phyloP scores from a whole-genome alignment of 2,888 invertebrate genomes.

The Oeneis ivallda region DNA sequence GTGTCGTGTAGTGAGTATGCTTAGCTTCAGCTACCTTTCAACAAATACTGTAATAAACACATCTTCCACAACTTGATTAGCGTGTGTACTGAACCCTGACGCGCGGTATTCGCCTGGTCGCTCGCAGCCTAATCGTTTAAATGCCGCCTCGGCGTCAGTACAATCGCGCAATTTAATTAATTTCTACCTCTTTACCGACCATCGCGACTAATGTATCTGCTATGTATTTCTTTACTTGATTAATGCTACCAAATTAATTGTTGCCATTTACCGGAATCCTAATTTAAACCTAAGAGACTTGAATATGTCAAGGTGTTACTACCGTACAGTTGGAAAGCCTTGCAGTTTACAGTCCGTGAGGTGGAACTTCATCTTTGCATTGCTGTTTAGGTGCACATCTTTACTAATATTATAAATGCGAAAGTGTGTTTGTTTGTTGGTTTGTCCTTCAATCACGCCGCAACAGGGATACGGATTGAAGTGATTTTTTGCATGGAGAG shows the following conservation, averaged over 20 bases:
- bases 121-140: conserved; percentile 23
- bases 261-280: conserved; percentile 5
- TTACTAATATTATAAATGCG: too few species aligned
- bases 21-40: conserved; percentile 12
- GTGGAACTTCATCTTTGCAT: too few species aligned
- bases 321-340: background rate
- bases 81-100: conserved; percentile 19
- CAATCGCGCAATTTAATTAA: conserved; percentile 19
- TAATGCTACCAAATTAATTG: conserved; percentile 14
- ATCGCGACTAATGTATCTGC: conserved; percentile 32
- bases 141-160: conserved; percentile 16
- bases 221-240: conserved; percentile 17
- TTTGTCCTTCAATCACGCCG: too few species aligned
- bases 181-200: conserved; percentile 17
- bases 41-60: conserved; percentile 18
- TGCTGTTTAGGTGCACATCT: too few species aligned
- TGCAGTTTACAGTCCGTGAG: background rate
- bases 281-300: conserved; percentile 1
- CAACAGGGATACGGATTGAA: too few species aligned
- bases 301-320: background rate
- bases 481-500: too few species aligned
- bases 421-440: too few species aligned
- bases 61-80: conserved; percentile 29
- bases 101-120: conserved; percentile 14
- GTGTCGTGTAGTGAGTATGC: too few species aligned